Conservation (phyloP, 2,113 vertebrate genomes). For the Ondatra zibethicus region DNA sequence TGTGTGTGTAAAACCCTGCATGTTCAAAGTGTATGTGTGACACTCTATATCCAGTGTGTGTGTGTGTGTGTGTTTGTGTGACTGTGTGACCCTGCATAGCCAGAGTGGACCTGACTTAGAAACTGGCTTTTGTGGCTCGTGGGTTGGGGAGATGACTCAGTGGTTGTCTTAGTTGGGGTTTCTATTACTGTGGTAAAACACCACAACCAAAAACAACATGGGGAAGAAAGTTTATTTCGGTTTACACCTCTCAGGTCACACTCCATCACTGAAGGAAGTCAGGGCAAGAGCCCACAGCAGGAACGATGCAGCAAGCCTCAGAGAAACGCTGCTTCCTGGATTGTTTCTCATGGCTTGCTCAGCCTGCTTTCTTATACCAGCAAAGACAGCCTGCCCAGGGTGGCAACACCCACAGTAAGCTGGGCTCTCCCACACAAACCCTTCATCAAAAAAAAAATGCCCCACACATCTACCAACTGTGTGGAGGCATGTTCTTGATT, state of each 20-base stretch:
- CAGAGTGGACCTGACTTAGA: background rate
- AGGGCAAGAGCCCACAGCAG: background rate
- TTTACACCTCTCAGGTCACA: background rate
- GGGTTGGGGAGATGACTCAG: background rate
- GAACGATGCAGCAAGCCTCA: background rate
- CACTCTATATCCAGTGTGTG: too few relatives aligned
- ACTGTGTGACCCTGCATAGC: background rate
- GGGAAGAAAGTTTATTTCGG: background rate
- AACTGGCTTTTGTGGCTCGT: background rate
- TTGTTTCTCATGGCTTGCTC: background rate
- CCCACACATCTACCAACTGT: background rate
- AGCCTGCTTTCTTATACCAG: background rate
- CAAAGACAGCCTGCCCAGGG: background rate
- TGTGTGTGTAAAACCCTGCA: background rate
- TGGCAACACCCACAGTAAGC: background rate
- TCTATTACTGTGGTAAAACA: background rate
- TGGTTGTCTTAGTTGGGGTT: background rate
- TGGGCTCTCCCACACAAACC: background rate
- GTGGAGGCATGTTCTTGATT: background rate
- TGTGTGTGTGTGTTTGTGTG: too few relatives aligned
- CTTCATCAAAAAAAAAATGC: too few relatives aligned
- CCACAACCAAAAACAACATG: background rate
- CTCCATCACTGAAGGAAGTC: background rate
- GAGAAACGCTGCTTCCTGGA: accelerated
- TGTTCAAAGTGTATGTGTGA: background rate